A percentile compares a stretch with the other conserved stretches of the same genome.
Evolutionary conservation across 2,797 vertebrate species (phyloP).

Genomic region (Strix occidentalis): DNA sequence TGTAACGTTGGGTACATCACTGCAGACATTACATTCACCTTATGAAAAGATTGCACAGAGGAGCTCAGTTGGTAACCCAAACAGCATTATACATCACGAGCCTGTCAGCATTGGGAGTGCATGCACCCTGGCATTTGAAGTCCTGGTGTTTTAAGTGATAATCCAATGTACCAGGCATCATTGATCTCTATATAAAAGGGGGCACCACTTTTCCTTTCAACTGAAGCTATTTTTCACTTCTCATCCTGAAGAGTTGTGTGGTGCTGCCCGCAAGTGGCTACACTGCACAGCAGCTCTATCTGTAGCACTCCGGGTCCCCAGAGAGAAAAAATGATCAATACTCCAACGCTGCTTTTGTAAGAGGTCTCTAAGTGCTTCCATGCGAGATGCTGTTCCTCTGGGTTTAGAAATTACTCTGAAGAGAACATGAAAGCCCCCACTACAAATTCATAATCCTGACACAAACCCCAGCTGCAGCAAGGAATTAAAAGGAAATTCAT

Average conservation of each 20-base stretch:
- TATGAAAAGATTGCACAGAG: conserved; percentile 37
- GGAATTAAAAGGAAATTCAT: conserved; percentile 39
- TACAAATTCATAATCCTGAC: conserved; percentile 52
- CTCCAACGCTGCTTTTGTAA: not conserved
- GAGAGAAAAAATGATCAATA: conserved; percentile 54
- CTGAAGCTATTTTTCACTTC: conserved; percentile 54
- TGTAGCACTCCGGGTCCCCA: not conserved
- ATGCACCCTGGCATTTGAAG: conserved; percentile 55
- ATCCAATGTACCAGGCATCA: conserved; percentile 57
- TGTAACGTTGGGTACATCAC: conserved; percentile 51
- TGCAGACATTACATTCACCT: conserved; percentile 49
- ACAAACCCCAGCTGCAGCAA: conserved; percentile 14
- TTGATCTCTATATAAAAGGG: conserved; percentile 59
- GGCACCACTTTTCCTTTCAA: conserved; percentile 59
- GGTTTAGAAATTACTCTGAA: conserved; percentile 46
- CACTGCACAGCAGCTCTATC: conserved; percentile 27
- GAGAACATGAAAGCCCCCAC: conserved; percentile 11
- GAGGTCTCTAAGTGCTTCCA: conserved; percentile 54
- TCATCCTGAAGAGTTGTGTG: conserved; percentile 55
- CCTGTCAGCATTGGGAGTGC: conserved; percentile 33
- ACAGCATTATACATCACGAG: conserved; percentile 54
- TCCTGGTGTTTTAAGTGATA: conserved; percentile 46
- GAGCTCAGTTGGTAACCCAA: conserved; percentile 44
- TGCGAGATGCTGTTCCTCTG: conserved; percentile 23
- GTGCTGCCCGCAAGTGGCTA: conserved; percentile 67